A percentile compares a stretch with the other conserved stretches of the same genome.
These are phyloP conservation scores for Hyposoter didymator DNA, from an alignment of 2,888 invertebrate genomes.

Conservation along the genomic window DNA sequence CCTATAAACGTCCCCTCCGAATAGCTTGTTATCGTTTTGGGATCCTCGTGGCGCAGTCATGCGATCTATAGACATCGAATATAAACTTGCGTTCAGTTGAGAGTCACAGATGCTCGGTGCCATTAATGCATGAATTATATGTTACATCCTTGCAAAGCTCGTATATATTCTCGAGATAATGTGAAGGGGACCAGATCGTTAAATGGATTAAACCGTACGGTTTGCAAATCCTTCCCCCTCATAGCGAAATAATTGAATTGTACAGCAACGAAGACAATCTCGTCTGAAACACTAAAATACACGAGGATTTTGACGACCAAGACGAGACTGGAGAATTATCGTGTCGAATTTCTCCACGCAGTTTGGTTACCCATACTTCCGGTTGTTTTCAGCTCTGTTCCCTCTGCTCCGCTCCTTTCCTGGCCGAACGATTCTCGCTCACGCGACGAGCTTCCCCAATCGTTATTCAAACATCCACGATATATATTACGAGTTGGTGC, in stretches of 20 bases:
- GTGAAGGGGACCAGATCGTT: conserved; percentile 46
- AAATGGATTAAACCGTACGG: conserved; percentile 57
- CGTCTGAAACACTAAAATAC: conserved; percentile 23
- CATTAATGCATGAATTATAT: conserved; percentile 63
- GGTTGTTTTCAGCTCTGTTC: conserved; percentile 20
- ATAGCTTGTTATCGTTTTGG: conserved; percentile 42
- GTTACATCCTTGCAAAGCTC: conserved; percentile 42
- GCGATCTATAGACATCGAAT: conserved; percentile 24
- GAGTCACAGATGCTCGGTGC: conserved; percentile 46
- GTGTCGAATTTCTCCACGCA: conserved; percentile 57
- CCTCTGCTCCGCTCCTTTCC: neutral
- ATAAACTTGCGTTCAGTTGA: conserved; percentile 25
- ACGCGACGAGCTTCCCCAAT: conserved; percentile 60
- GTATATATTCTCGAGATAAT: conserved; percentile 53
- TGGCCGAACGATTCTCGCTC: conserved; percentile 54
- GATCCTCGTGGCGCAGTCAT: conserved; percentile 22
- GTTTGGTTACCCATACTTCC: conserved; percentile 37
- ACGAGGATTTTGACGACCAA: conserved; percentile 43
- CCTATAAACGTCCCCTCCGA: conserved; percentile 37
- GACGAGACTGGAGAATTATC: conserved; percentile 59
- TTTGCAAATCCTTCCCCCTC: conserved; percentile 22
- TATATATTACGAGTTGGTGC: conserved; percentile 2
- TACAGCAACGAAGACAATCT: conserved; percentile 54
- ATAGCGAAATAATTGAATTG: conserved; percentile 62
- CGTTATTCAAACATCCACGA: conserved; percentile 52